phyloP scores from a whole-genome alignment of 1,140 invertebrate species.

The Planococcus citri region DNA sequence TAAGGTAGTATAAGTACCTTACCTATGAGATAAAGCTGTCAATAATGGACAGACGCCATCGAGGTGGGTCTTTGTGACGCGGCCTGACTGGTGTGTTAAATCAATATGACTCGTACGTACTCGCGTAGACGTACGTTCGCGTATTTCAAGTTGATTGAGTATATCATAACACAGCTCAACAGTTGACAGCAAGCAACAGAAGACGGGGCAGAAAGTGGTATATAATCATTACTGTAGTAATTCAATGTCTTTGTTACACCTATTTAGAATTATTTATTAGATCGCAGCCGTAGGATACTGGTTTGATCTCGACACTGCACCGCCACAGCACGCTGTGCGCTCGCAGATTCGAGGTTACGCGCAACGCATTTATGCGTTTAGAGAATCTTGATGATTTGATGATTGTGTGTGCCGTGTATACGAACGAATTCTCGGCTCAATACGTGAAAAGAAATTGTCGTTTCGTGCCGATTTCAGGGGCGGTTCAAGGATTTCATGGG shows the following conservation, averaged over 20 bases:
- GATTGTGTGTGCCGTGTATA: too few species aligned
- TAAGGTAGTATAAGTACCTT: too few species aligned
- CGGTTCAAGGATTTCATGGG: background rate
- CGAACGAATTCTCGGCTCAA: too few species aligned
- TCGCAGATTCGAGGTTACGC: background rate
- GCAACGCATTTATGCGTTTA: background rate
- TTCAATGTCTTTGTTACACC: slow-evolving; percentile 6
- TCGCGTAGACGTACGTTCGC: too few species aligned
- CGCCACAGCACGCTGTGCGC: too few species aligned
- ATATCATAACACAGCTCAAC: background rate
- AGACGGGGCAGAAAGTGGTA: too few species aligned
- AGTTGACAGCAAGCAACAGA: too few species aligned
- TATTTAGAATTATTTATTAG: slow-evolving; percentile 8
- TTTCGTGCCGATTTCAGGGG: slow-evolving; percentile 5
- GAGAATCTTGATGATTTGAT: background rate
- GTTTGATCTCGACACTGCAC: background rate
- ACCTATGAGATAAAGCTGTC: too few species aligned
- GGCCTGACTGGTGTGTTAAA: too few species aligned
- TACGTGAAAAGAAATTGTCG: background rate
- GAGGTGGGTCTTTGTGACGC: too few species aligned
- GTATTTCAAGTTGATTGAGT: background rate
- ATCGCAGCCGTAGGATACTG: background rate
- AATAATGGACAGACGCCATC: too few species aligned
- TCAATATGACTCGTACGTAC: too few species aligned
- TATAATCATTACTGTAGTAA: background rate